Base-by-base conservation (phyloP, 2,797 vertebrate genomes). In the Sebastes umbrosus region DNA sequence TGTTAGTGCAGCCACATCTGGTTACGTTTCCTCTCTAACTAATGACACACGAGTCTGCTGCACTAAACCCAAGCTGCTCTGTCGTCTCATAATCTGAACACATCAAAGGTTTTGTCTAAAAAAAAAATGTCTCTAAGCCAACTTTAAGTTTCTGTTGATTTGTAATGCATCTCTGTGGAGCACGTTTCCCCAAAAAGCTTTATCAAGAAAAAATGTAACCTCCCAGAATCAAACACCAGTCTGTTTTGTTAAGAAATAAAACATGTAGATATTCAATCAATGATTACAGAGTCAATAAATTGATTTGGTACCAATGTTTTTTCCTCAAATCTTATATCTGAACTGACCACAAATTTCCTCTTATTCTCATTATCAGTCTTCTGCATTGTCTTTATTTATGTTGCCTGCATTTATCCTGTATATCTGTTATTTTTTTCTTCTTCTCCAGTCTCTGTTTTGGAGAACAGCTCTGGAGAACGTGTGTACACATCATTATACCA, bases 401-500 rank as follows among this genome's bases (percentile, higher is more conserved):
- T 91, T 84, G 66, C 50, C 69, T 90, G 70, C 79, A 85, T 90
- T 90, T 73, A 79, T 87, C 86, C 86, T 92, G 84, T 90, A 89
- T 88, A 80, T 94, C 64, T 70, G 78, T 67, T 87, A 73, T 85
- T 24, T 55, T 16, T 11, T 39, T 43, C 39, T 75, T 77, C 20
- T 10, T 85, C 24, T 69, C 54, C 5, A 78, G 70, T 91, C 84
- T 90, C 88, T 93, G 82, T 93, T 90, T 91, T 85, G 82, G 87
- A 90, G 90, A 91, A 74, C 85, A 89, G 84, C 91, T 90, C 91
- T 94, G 90, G 83, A 91, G 90, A 91, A 86, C 50, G 78, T 90
- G 79, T 72, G 81, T 85, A 90, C 91, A 89, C 91, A 85, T 92
- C 86, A 87, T 93, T 93, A 96, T 95, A 96, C 96, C 96, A 97